A percentile compares a stretch with the other conserved stretches of the same genome.
phyloP scores from a whole-genome alignment of 2,888 invertebrate genomes.

The Phaedon cochleariae region DNA sequence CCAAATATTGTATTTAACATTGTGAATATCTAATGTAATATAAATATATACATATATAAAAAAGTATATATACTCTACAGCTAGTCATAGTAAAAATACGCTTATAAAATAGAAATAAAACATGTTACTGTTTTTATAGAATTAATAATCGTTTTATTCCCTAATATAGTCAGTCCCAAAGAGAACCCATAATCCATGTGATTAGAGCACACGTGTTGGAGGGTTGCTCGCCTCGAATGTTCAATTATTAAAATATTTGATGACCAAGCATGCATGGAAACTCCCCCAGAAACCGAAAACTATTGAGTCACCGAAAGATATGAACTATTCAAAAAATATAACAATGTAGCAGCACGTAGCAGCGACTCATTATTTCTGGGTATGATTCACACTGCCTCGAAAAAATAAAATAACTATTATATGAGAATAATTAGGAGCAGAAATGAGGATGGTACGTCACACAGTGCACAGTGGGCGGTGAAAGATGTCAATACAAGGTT shows the following conservation, averaged over 20 bases:
- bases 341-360: background rate
- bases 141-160: background rate
- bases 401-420: background rate
- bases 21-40: background rate
- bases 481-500: no score
- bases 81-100: constrained; percentile 2
- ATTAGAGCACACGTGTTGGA: background rate
- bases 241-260: background rate
- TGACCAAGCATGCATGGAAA: background rate
- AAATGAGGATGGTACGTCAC: background rate
- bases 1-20: background rate
- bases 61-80: constrained; percentile 1
- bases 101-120: constrained; percentile 2
- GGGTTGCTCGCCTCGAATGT: background rate
- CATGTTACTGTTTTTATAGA: constrained; percentile 2
- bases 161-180: no score
- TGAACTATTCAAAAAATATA: background rate
- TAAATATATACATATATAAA: background rate
- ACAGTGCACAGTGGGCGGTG: background rate
- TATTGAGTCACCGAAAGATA: background rate
- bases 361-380: background rate
- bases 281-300: background rate
- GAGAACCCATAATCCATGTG: background rate
- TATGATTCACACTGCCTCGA: background rate
- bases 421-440: background rate